A percentile compares a stretch with the other conserved stretches of the same genome.
Conservation (phyloP, 2,888 invertebrate genomes). For the Mythimna albipuncta region DNA sequence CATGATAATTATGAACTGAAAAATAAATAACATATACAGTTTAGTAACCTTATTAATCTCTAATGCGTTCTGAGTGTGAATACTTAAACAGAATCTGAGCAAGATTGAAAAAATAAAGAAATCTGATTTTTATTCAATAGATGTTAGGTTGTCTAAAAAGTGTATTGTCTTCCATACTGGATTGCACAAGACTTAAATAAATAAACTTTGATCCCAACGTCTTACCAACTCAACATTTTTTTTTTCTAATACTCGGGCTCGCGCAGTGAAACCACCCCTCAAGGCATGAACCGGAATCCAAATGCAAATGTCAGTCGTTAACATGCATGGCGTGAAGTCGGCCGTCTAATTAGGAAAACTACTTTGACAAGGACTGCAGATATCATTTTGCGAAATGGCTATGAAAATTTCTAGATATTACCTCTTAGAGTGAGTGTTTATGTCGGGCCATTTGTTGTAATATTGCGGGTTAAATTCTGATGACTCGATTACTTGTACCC, state of each 20-base stretch:
- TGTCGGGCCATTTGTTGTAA: slow-evolving; percentile 40
- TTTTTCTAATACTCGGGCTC: slow-evolving; percentile 23
- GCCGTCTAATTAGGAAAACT: slow-evolving; percentile 87
- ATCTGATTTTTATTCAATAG: neutral
- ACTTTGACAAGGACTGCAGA: slow-evolving; percentile 80
- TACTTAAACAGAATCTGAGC: neutral
- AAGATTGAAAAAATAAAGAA: neutral
- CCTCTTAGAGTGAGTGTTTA: slow-evolving; percentile 59
- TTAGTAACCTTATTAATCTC: neutral
- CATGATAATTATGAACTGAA: neutral
- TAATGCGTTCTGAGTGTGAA: neutral
- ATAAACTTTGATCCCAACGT: no score
- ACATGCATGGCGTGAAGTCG: slow-evolving; percentile 88
- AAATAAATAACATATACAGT: neutral
- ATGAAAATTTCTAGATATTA: slow-evolving; percentile 74
- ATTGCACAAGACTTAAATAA: neutral
- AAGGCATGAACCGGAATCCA: slow-evolving; percentile 66
- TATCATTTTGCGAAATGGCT: slow-evolving; percentile 78
- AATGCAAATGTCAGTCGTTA: slow-evolving; percentile 90
- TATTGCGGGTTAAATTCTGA: slow-evolving; percentile 33
- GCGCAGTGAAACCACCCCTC: slow-evolving; percentile 58
- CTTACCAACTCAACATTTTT: neutral
- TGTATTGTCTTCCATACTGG: neutral
- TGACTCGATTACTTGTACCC: slow-evolving; percentile 26
- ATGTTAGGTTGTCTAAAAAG: neutral